A percentile compares a stretch with the other conserved stretches of the same genome.
Conservation (phyloP, 2,888 invertebrate genomes). For the Drymonia ruficornis region DNA sequence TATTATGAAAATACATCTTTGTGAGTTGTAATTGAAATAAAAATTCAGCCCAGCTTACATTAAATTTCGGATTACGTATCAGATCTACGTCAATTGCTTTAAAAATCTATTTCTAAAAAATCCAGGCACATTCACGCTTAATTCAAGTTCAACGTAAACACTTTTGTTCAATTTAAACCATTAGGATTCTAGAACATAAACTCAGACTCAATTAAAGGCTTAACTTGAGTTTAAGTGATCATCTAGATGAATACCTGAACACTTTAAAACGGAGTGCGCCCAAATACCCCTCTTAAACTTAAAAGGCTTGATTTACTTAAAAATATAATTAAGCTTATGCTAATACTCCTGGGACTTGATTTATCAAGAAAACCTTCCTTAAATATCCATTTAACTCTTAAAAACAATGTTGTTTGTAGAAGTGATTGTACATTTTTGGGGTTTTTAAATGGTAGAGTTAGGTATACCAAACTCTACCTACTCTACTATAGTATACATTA, state of each 20-base stretch:
- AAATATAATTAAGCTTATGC: slow-evolving; percentile 3
- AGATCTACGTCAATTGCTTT: too few relatives aligned
- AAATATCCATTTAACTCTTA: slow-evolving; percentile 1
- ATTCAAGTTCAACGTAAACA: background rate
- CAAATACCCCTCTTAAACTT: slow-evolving; percentile 1
- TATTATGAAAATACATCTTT: too few relatives aligned
- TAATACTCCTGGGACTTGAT: background rate
- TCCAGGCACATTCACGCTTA: background rate
- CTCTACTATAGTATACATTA: too few relatives aligned
- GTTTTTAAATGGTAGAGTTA: background rate
- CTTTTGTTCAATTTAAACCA: slow-evolving; percentile 1
- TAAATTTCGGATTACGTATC: too few relatives aligned
- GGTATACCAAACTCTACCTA: too few relatives aligned
- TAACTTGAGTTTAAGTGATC: background rate
- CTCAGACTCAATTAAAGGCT: slow-evolving; percentile 4
- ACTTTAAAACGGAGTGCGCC: slow-evolving; percentile 2
- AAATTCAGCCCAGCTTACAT: too few relatives aligned
- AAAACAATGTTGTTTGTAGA: background rate
- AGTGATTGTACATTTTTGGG: background rate
- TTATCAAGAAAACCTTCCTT: slow-evolving; percentile 1
- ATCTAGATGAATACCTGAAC: slow-evolving; percentile 5
- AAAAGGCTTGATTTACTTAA: slow-evolving; percentile 5
- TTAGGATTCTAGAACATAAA: slow-evolving; percentile 4
- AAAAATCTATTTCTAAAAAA: background rate
- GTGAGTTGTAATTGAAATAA: too few relatives aligned